A percentile compares a stretch with the other conserved stretches of the same genome.
These are phyloP conservation scores for Lingula anatina DNA, from an alignment of 2,888 invertebrate species.

Conservation along the genomic window DNA sequence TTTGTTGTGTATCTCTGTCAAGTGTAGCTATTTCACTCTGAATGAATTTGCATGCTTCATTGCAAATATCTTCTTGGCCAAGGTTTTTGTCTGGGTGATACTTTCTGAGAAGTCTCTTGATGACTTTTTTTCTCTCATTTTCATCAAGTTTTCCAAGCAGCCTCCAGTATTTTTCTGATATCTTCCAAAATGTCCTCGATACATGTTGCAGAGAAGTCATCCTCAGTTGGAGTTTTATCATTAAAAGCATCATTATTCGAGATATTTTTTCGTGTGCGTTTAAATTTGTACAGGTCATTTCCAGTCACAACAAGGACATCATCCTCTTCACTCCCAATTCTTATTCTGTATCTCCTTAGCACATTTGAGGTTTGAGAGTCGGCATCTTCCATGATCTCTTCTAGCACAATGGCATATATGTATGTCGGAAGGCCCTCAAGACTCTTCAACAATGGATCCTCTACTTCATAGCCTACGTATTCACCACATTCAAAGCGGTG, in stretches of 20 bases:
- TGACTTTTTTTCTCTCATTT: constrained; percentile 11
- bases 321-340: no score
- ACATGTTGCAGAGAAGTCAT: no score
- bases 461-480: constrained; percentile 16
- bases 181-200: no score
- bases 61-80: constrained; percentile 12
- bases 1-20: constrained; percentile 9
- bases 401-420: constrained; percentile 10
- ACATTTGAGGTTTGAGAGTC: no score
- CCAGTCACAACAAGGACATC: constrained; percentile 3
- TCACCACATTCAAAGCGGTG: constrained; percentile 11
- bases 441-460: constrained; percentile 9
- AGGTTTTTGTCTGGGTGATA: constrained; percentile 27
- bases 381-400: not conserved
- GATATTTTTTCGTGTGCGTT: no score
- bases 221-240: no score
- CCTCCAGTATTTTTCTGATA: no score
- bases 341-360: no score
- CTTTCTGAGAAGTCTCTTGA: constrained; percentile 16
- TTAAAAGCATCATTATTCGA: no score
- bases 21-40: constrained; percentile 12
- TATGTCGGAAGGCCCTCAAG: constrained; percentile 1
- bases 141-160: constrained; percentile 15
- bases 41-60: constrained; percentile 18
- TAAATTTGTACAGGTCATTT: constrained; percentile 13